Base-by-base conservation (phyloP, 1,140 invertebrate species). In the Tenebrio molitor region DNA sequence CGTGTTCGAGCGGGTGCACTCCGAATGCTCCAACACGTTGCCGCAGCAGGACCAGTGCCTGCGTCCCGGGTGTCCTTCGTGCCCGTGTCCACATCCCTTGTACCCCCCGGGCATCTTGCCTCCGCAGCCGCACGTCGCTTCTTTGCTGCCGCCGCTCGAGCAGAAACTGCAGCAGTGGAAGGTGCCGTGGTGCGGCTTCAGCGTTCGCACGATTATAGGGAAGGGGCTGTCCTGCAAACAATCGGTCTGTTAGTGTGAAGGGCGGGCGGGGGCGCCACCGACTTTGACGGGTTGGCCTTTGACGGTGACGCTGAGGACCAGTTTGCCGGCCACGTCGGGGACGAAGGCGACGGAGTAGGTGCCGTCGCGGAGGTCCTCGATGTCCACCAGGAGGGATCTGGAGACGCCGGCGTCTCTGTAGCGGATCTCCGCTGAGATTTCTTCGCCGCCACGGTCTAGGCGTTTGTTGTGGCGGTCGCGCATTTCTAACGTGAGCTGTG, bases 41-140 rank as follows among this genome's bases (percentile, higher is more conserved):
- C 89, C 92, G 81, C 92, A 93, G 77, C 92, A 94, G n/a, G 91
- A 93, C 92, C 92, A 94, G 83, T 94, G 92, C 34, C 90, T 84
- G 65, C 88, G 82, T 34, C 92, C 91, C 10, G 92, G 92, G 86
- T 93, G 92, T 16, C 91, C 92, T 39, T 85, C 83, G 80, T 93
- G 92, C 14, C 91, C 92, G 84, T 94, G 92, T 0, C 92, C 92
- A 79, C 92, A 94, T 77, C 91, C 91, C 81, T 86, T 88, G 76
- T 93, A 93, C 14, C 91, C 92, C 53, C 88, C 89, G 69, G 87
- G 88, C 91, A 94, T 93, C 25, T 83, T 86, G 17, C 90, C 90
- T 6, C 87, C 88, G 77, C 92, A 93, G 2, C 87, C 91, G 82
- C 92, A 94, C 41, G 80, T 84, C 0, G 88, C 87, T 75, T 87